These are phyloP conservation scores for Euplexia lucipara DNA, from an alignment of 2,888 invertebrate genomes.

Conservation along the genomic window DNA sequence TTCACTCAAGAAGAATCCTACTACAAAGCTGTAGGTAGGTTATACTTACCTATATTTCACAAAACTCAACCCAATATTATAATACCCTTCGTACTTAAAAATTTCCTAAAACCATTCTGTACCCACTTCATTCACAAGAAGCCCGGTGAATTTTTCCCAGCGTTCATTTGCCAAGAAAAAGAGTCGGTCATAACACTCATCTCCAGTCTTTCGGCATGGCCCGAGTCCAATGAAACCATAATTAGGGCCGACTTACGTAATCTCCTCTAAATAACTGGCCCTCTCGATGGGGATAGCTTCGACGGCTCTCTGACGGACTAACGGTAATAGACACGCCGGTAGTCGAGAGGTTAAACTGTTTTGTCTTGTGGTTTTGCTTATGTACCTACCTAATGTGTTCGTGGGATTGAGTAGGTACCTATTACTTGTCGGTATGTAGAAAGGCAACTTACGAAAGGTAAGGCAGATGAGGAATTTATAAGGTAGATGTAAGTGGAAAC, in stretches of 20 bases:
- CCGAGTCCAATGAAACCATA: constrained; percentile 82
- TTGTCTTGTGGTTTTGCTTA: constrained; percentile 14
- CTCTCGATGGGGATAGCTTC: constrained; percentile 74
- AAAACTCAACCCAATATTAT: neutral
- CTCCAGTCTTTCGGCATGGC: constrained; percentile 75
- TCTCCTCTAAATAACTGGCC: constrained; percentile 81
- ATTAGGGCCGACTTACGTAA: constrained; percentile 88
- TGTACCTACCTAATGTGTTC: neutral
- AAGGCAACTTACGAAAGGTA: no score
- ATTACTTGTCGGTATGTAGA: no score
- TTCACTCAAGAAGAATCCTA: no score
- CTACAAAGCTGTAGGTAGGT: no score
- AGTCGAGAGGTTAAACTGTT: constrained; percentile 25
- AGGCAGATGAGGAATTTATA: no score
- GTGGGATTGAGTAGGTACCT: neutral
- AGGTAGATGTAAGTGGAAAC: no score
- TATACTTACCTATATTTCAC: neutral
- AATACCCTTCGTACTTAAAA: constrained; percentile 9
- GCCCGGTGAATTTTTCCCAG: constrained; percentile 41
- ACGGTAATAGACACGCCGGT: constrained; percentile 67
- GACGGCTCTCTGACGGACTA: constrained; percentile 64
- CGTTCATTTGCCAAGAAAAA: constrained; percentile 64
- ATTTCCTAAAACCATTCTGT: constrained; percentile 23
- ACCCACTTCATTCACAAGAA: constrained; percentile 41
- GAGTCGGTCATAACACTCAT: constrained; percentile 70